Conservation (phyloP, 2,113 vertebrate species). For the Notarius lentiginosus region DNA sequence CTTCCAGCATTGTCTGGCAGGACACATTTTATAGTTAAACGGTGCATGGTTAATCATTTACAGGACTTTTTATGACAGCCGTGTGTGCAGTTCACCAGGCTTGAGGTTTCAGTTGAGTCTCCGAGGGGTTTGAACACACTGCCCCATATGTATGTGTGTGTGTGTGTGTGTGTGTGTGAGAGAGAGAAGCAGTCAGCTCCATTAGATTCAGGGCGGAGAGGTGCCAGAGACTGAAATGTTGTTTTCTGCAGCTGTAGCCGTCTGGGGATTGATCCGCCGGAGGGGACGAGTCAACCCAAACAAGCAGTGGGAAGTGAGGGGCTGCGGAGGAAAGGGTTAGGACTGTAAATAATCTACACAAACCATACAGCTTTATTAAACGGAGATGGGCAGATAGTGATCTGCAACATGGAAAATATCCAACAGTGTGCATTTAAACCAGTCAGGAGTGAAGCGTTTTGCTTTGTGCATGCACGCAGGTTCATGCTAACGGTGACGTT, state of each 20-base stretch:
- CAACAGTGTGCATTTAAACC: not conserved
- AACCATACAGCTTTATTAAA: not conserved
- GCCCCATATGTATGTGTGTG: not conserved
- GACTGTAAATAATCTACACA: not conserved
- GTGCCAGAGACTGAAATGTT: slow-evolving; percentile 21
- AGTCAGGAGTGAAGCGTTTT: not conserved
- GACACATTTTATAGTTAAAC: slow-evolving; percentile 45
- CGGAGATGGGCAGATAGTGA: not conserved
- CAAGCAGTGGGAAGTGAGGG: not conserved
- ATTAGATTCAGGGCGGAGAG: slow-evolving; percentile 48
- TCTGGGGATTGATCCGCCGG: not conserved
- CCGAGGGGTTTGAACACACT: slow-evolving; percentile 49
- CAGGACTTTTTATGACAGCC: slow-evolving; percentile 16
- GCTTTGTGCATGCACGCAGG: not conserved
- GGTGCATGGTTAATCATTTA: slow-evolving; percentile 43
- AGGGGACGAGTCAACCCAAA: not conserved
- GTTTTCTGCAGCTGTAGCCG: slow-evolving; percentile 23
- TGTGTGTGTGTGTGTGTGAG: slow-evolving; percentile 46
- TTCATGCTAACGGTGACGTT: not conserved
- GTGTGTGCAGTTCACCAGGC: slow-evolving; percentile 35
- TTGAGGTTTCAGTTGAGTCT: slow-evolving; percentile 56
- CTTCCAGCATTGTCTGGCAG: slow-evolving; percentile 42
- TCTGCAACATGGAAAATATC: not conserved
- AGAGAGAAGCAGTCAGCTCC: slow-evolving; percentile 63
- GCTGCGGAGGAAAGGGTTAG: not conserved